Percentiles rank a stretch among this genome's conserved stretches.
phyloP scores from a whole-genome alignment of 64 coral and sea anemone genomes.

The Actinia tenebrosa region DNA sequence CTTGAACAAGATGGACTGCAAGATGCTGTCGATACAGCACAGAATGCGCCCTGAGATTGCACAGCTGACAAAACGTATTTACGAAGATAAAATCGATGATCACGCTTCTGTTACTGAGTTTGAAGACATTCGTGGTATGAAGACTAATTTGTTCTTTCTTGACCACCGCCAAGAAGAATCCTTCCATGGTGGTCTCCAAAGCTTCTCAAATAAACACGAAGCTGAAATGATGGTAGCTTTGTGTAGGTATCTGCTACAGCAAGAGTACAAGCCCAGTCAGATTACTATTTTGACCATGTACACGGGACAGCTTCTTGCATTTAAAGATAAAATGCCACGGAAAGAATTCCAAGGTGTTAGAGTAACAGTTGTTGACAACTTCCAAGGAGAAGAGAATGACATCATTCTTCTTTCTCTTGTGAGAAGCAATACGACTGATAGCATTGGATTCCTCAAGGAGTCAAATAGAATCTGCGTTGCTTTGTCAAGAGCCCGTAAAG shows the following conservation, averaged over 20 bases:
- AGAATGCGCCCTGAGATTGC: constrained; percentile 80
- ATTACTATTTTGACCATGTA: constrained; percentile 88
- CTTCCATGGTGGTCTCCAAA: constrained; percentile 36
- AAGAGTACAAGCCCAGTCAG: constrained; percentile 52
- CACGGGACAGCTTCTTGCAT: constrained; percentile 64
- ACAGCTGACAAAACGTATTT: constrained; percentile 58
- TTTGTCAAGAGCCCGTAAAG: constrained; percentile 39
- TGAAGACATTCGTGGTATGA: constrained; percentile 47
- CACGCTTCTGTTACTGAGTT: constrained; percentile 58
- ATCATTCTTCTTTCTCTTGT: constrained; percentile 85
- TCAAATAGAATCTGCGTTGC: constrained; percentile 57
- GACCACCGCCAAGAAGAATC: constrained; percentile 50
- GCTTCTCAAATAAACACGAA: constrained; percentile 73
- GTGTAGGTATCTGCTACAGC: constrained; percentile 57
- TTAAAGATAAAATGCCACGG: constrained; percentile 58
- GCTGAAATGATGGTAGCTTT: constrained; percentile 63
- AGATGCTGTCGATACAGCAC: constrained; percentile 65
- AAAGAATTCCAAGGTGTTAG: constrained; percentile 47
- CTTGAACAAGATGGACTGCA: constrained; percentile 66
- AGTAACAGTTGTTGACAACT: constrained; percentile 77
- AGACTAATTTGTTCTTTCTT: constrained; percentile 72
- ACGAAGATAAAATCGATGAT: constrained; percentile 65
- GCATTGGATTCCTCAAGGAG: constrained; percentile 67
- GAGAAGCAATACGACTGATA: constrained; percentile 50
- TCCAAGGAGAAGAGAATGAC: constrained; percentile 78